Evolutionary conservation across 2,888 invertebrate species (phyloP).

Genomic region (Drosophila ezoana): DNA sequence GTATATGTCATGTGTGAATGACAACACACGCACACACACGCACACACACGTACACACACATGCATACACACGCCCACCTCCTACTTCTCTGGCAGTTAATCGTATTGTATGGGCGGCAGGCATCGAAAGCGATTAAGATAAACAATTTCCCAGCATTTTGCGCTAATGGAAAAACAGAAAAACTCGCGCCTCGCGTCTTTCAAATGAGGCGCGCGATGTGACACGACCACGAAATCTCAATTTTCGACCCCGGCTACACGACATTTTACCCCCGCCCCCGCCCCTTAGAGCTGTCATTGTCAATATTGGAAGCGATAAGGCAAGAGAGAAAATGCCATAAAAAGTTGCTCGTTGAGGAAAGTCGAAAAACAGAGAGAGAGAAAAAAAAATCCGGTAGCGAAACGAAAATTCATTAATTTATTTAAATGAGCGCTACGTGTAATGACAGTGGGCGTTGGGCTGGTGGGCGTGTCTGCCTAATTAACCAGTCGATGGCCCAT

Average conservation of each 20-base stretch:
- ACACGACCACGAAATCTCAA: constrained; percentile 68
- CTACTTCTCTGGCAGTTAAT: constrained; percentile 4
- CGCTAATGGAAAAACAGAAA: constrained; percentile 62
- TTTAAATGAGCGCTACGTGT: constrained; percentile 74
- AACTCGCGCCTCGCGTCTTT: constrained; percentile 20
- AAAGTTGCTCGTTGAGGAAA: constrained; percentile 33
- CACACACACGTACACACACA: not conserved
- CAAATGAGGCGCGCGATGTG: constrained; percentile 70
- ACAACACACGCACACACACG: not conserved
- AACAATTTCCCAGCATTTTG: constrained; percentile 67
- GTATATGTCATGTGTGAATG: constrained; percentile 44
- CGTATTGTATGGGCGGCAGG: constrained; percentile 15
- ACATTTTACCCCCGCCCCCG: not conserved
- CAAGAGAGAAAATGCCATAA: constrained; percentile 61
- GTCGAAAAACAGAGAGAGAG: not conserved
- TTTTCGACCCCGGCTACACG: constrained; percentile 17
- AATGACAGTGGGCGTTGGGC: constrained; percentile 61
- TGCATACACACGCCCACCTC: not conserved
- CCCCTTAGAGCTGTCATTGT: constrained; percentile 59
- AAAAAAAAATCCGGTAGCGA: constrained; percentile 37
- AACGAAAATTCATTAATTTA: constrained; percentile 74
- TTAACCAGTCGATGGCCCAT: constrained; percentile 64
- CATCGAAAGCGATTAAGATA: constrained; percentile 71
- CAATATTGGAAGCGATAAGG: constrained; percentile 71
- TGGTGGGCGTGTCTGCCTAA: constrained; percentile 58